Evolutionary conservation across 2,797 vertebrate genomes (phyloP), one percentile per base, ranked within the genome.

Genomic region (Squalus acanthias): DNA sequence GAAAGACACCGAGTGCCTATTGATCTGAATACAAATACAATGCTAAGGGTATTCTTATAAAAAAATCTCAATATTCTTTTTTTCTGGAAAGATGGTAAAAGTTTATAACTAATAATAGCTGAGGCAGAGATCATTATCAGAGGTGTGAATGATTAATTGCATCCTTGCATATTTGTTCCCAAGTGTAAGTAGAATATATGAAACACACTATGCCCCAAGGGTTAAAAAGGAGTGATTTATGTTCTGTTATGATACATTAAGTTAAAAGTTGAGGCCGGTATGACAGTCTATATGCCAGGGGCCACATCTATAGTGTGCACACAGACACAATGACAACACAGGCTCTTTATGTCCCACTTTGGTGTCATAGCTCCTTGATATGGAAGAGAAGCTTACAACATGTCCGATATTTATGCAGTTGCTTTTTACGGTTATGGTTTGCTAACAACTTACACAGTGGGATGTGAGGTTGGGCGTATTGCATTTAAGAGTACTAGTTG

Each of bases 171-270:
- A 98, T 98, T 98, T 98, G 94, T 98, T 98, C 98, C 98, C 97
- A 97, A 98, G 98, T 98, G 98, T 98, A 98, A 99, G 98, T 99
- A 99, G 99, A 99, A 99, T 98, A 98, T 98, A 99, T 98, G 98
- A 99, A 98, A 98, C 98, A 98, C 97, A 97, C 98, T 98, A 98
- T 98, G 97, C 98, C 95, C 97, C 97, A 97, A 96, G 97, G 97
- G 96, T 97, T 97, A 97, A 97, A 97, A 98, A 74, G 46, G 98
- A 98, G 98, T 99, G 98, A 98, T 98, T 97, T 98, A 98, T 98
- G 97, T 97, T 96, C 97, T 97, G 97, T 98, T 98, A 98, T 98
- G 98, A 98, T 98, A 97, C 98, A 98, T 97, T 96, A 98, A 98
- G 98, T 98, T 98, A 98, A 98, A 98, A 97, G 98, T 97, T 98